Base-by-base conservation (phyloP, 2,113 vertebrate species). In the Desmodus rotundus region DNA sequence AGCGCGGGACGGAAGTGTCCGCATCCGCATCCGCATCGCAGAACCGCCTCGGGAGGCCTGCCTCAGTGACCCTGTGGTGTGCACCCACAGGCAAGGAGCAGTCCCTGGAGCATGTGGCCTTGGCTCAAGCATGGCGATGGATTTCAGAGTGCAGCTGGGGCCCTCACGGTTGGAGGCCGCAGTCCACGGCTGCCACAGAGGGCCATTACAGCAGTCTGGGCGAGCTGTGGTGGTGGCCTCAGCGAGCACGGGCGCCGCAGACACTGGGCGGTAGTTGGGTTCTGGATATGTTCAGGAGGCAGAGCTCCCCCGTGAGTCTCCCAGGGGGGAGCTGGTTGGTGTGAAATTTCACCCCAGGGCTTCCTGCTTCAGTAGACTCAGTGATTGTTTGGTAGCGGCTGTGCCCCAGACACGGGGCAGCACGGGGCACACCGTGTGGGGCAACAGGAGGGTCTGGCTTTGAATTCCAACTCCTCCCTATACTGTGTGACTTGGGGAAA, bases 1-100 rank as follows among this genome's bases (percentile, higher is more conserved):
- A 11, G 2, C 47, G 33, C 19, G 8, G 19, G 17, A 0, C 24
- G n/a, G 70, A 47, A 70, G 45, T 4, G 0, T 31, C 54, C 58
- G 58, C 8, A 36, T 22, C 38, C 58, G 58, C 8, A 36, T 22
- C 38, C 22, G 0, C 17, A 0, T 0, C 22, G 58, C 11, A 43
- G 28, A 20, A 28, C 52, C 7, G 2, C 13, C 8, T 0, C 0
- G 41, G 26, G 63, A 93, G 78, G 17, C 65, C 56, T 10, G 5
- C 74, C 20, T 10, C 31, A 31, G 45, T 61, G 5, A 24, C 22
- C n/a, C 43, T 81, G 8, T 7, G 1, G 3, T 19, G 5, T 68
- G 33, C 43, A 43, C 10, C 82, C 8, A 0, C 26, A 36, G 31
- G 12, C 85, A 20, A 7, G 65, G 45, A 85, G 88, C 38, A 74